Base-by-base conservation (phyloP, 1,140 invertebrate species). In the Rhyzopertha dominica region DNA sequence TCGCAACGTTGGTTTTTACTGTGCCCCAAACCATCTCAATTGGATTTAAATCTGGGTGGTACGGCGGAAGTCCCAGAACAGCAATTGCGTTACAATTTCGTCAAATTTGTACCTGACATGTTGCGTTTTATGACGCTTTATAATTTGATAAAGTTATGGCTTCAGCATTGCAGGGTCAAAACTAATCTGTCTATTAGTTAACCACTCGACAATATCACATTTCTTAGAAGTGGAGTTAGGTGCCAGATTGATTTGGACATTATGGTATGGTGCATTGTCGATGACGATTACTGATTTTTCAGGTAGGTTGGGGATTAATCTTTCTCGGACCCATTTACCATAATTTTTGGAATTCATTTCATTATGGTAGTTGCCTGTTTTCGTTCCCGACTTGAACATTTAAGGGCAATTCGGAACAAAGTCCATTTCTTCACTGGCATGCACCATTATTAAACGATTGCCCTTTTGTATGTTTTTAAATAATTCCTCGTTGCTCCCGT, bases 251-350 rank as follows among this genome's bases (percentile, higher is more conserved):
- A 22, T 16, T 47, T 61, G 52, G 18, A 47, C 49, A 36, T 50
- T 56, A 44, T 67, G 63, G 42, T 69, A 70, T 0, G 63, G 44
- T 8, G 62, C 68, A 46, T 69, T 68, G 32, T 70, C 66, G 13
- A 69, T 54, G 0, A 70, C 55, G 5, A 66, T 41, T 18, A 68
- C 54, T 13, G 38, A 47, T 18, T 56, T 49, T 8, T 25, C n/a
- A 12, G 51, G 55, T 8, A 70, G 24, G 31, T 66, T 68, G 9
- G 63, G 61, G 9, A 68, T n/a, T n/a, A n/a, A n/a, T n/a, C n/a
- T n/a, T n/a, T n/a, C n/a, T n/a, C n/a, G n/a, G n/a, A n/a, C n/a
- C n/a, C n/a, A n/a, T n/a, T n/a, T n/a, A n/a, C n/a, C n/a, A n/a
- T n/a, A n/a, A n/a, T n/a, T n/a, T n/a, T n/a, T n/a, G n/a, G n/a